These are phyloP conservation scores for Momotus momota DNA, from an alignment of 2,797 vertebrate genomes.

Conservation along the genomic window DNA sequence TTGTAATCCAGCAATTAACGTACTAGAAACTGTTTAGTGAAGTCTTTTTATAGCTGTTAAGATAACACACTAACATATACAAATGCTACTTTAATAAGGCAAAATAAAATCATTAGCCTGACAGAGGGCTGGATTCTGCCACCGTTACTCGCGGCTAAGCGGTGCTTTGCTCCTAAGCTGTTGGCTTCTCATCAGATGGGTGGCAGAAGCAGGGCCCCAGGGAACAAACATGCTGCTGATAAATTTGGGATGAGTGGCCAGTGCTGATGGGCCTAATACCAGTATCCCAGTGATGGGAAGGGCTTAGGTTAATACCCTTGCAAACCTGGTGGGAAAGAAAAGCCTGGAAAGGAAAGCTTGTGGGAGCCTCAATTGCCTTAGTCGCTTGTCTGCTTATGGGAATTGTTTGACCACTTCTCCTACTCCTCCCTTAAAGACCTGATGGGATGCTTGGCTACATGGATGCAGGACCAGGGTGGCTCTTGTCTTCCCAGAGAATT, in stretches of 20 bases:
- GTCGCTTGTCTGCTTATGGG: not conserved
- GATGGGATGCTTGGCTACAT: not conserved
- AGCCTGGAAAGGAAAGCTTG: not conserved
- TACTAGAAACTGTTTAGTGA: slow-evolving; percentile 3
- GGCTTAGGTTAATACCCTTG: not conserved
- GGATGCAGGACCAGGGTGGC: not conserved
- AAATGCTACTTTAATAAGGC: not conserved
- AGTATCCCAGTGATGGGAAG: not conserved
- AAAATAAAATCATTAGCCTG: not conserved
- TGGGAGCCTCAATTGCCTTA: not conserved
- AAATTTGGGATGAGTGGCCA: not conserved
- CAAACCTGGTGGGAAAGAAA: not conserved
- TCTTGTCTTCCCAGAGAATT: not conserved
- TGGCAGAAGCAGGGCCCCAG: not conserved
- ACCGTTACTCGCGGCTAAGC: not conserved
- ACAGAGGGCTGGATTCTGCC: not conserved
- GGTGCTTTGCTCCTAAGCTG: not conserved
- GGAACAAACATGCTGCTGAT: not conserved
- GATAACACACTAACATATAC: slow-evolving; percentile 5
- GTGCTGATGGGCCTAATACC: not conserved
- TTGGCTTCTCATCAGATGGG: accelerated
- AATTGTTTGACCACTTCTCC: not conserved
- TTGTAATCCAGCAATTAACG: not conserved
- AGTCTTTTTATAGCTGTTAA: slow-evolving; percentile 31
- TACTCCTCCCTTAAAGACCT: not conserved